phyloP scores from a whole-genome alignment of 2,888 invertebrate species.

The Unio pictorum region DNA sequence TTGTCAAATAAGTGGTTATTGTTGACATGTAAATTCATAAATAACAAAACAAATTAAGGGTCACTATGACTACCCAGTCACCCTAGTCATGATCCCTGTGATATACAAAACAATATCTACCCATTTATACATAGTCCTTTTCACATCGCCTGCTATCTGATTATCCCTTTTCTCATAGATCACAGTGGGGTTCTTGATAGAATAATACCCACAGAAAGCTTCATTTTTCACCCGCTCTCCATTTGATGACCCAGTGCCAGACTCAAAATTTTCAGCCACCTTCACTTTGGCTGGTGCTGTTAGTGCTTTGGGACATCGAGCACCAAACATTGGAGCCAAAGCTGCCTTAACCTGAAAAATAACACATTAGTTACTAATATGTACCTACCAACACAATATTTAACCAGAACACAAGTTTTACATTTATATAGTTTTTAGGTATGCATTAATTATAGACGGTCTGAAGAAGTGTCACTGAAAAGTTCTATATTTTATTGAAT shows the following conservation, averaged over 20 bases:
- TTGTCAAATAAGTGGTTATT: too few species aligned
- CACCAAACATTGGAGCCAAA: slow-evolving; percentile 23
- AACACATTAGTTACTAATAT: not conserved
- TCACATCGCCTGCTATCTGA: slow-evolving; percentile 4
- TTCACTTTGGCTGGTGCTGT: slow-evolving; percentile 11
- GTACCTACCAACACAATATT: too few species aligned
- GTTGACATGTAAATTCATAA: too few species aligned
- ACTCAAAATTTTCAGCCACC: slow-evolving; percentile 24
- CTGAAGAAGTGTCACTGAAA: too few species aligned
- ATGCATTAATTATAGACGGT: too few species aligned
- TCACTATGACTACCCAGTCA: too few species aligned
- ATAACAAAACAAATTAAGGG: too few species aligned
- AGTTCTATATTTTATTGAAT: too few species aligned
- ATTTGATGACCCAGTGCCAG: slow-evolving; percentile 1
- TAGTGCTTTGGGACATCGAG: slow-evolving; percentile 24
- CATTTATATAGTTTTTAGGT: too few species aligned
- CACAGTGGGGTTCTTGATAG: slow-evolving; percentile 18
- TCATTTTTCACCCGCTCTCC: slow-evolving; percentile 21
- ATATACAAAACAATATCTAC: slow-evolving; percentile 4
- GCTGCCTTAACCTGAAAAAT: slow-evolving; percentile 14
- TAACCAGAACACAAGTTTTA: too few species aligned
- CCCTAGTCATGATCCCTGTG: not conserved
- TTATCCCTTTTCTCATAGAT: slow-evolving; percentile 16
- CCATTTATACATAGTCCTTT: slow-evolving; percentile 11
- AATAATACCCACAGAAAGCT: slow-evolving; percentile 33